These are phyloP conservation scores for Drosophila burlai DNA, from an alignment of 1,140 invertebrate genomes.

Conservation along the genomic window DNA sequence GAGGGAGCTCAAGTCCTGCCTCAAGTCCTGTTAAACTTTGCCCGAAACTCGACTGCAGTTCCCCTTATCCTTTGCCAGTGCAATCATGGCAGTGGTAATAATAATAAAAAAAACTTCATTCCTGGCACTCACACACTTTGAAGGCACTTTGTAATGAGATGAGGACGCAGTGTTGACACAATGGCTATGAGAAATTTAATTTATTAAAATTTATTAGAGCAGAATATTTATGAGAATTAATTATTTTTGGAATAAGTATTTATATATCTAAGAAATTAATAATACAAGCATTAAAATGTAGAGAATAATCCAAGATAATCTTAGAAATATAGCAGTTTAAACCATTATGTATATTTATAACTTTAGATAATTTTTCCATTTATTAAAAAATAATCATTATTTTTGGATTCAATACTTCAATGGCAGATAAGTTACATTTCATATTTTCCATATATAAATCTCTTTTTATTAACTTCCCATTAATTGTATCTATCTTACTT, in stretches of 20 bases:
- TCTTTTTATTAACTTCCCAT: background rate
- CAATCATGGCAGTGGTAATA: constrained; percentile 9
- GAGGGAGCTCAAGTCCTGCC: constrained; percentile 1
- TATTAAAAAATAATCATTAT: no score
- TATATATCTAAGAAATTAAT: background rate
- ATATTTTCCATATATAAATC: no score
- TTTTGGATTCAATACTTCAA: no score
- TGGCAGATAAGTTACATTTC: no score
- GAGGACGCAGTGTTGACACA: constrained; percentile 5
- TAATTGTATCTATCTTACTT: background rate
- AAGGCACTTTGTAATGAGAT: constrained; percentile 6
- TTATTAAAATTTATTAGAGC: background rate
- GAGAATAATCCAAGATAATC: no score
- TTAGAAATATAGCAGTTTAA: no score
- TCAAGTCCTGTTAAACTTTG: constrained; percentile 4
- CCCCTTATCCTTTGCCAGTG: background rate
- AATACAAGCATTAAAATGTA: background rate
- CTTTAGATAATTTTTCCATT: no score
- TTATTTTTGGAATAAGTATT: background rate
- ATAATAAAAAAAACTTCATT: constrained; percentile 27
- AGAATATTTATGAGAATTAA: background rate
- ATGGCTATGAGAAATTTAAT: background rate
- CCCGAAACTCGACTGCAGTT: constrained; percentile 12
- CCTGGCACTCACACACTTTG: constrained; percentile 12
- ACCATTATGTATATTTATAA: no score